Evolutionary conservation across 2,113 vertebrate species (phyloP), one percentile per base, ranked within the genome.

Genomic region (Onychorhynchus coronatus): DNA sequence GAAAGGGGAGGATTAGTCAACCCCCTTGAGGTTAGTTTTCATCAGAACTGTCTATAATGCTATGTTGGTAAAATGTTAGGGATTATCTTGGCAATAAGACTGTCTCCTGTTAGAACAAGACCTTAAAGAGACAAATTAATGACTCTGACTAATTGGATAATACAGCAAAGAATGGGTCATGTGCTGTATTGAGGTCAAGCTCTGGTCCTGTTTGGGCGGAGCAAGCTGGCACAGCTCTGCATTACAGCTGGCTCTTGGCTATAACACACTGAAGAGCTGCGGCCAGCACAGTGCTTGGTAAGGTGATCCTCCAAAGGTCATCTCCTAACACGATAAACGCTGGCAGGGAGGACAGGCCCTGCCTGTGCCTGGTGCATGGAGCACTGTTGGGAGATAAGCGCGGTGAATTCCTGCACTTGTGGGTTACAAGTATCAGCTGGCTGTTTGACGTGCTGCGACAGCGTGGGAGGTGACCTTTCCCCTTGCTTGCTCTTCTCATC

Each of bases 51-150:
- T 78, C 94, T 95, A 81, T 93, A 97, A 88, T 65, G 46, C 59
- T 75, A 44, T 65, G 85, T 88, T 95, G 92, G 92, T 91, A 90
- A 97, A 94, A 95, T 82, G 89, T 89, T 92, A 92, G 89, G 85
- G 95, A 92, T 95, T 96, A 95, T 86, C 70, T 62, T 76, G 74
- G 92, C 91, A 96, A 53, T 91, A 92, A 95, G 86, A 62, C 77
- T 70, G 76, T 78, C 95, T 95, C 61, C 84, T 95, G 82, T 91
- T 95, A 91, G 76, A 95, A 94, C 95, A 94, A 96, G 93, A 68
- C 85, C 76, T 96, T 95, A 92, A 96, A 96, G 86, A 96, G 83
- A 89, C 0, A 1, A 96, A 93, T 95, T 96, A 95, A 94, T 50
- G 80, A 70, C 77, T 89, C 83, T 52, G 80, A 89, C 85, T 95